A percentile compares a stretch with the other conserved stretches of the same genome.
Conservation (phyloP, 2,797 vertebrate species). For the Potorous gilbertii region DNA sequence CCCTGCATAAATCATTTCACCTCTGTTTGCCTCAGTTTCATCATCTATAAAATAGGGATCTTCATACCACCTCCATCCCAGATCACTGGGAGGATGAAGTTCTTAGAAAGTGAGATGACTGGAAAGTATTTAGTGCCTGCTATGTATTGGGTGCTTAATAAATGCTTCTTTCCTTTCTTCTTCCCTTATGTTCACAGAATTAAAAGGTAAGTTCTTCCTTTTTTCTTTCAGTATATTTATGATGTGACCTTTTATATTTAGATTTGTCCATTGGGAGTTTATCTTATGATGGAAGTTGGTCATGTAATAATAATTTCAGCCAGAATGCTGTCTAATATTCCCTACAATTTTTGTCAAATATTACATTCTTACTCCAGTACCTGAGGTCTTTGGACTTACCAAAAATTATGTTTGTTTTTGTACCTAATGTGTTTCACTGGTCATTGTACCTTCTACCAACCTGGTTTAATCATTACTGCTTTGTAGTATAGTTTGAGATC, state of each 20-base stretch:
- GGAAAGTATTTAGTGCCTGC: not conserved
- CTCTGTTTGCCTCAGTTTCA: not conserved
- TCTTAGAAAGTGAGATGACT: too few species aligned
- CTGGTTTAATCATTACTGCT: not conserved
- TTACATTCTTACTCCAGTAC: not conserved
- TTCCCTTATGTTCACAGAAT: not conserved
- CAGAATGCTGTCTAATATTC: not conserved
- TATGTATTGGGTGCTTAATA: not conserved
- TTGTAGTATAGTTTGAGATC: not conserved
- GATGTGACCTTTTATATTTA: not conserved
- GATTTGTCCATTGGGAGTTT: not conserved
- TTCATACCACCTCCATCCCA: not conserved
- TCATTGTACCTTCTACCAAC: too few species aligned
- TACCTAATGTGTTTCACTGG: too few species aligned
- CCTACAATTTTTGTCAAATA: not conserved
- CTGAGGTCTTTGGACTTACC: not conserved
- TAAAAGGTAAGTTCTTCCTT: not conserved
- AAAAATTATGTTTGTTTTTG: not conserved
- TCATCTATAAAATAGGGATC: not conserved
- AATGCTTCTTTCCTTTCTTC: not conserved
- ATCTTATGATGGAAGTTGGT: not conserved
- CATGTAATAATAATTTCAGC: not conserved
- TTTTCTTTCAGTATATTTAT: not conserved
- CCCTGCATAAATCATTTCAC: not conserved
- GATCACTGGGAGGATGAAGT: too few species aligned